Evolutionary conservation across 1,140 invertebrate genomes (phyloP).

Genomic region (Stegodyphus dumicola): DNA sequence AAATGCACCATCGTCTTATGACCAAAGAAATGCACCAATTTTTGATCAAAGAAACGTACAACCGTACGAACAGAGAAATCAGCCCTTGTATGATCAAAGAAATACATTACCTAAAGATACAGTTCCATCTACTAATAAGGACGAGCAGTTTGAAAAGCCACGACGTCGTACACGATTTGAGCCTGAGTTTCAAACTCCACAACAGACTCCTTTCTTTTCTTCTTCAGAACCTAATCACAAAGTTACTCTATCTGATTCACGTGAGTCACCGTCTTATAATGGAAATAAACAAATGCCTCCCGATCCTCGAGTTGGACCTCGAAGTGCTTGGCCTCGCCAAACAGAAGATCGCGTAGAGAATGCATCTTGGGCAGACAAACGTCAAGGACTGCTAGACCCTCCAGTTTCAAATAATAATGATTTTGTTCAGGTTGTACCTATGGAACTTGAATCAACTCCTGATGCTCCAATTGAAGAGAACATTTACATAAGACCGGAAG

Average conservation of each 20-base stretch:
- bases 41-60: too few species aligned
- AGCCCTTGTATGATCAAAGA: too few species aligned
- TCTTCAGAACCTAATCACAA: not conserved
- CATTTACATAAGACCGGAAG: not conserved
- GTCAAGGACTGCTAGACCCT: not conserved
- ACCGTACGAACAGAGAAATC: too few species aligned
- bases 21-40: too few species aligned
- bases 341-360: not conserved
- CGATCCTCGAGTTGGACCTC: not conserved
- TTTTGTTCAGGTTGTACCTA: not conserved
- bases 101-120: not conserved
- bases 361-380: constrained; percentile 4
- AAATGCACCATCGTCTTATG: too few species aligned
- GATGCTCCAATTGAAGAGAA: not conserved
- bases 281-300: not conserved
- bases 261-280: not conserved
- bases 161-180: not conserved
- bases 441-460: constrained; percentile 5
- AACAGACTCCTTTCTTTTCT: not conserved
- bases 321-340: constrained; percentile 1
- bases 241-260: not conserved
- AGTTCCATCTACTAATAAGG: not conserved
- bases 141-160: not conserved
- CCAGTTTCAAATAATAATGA: not conserved
- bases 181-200: not conserved